phyloP scores from a whole-genome alignment of 2,888 invertebrate species.

The Chaetogeoica ovagalla region DNA sequence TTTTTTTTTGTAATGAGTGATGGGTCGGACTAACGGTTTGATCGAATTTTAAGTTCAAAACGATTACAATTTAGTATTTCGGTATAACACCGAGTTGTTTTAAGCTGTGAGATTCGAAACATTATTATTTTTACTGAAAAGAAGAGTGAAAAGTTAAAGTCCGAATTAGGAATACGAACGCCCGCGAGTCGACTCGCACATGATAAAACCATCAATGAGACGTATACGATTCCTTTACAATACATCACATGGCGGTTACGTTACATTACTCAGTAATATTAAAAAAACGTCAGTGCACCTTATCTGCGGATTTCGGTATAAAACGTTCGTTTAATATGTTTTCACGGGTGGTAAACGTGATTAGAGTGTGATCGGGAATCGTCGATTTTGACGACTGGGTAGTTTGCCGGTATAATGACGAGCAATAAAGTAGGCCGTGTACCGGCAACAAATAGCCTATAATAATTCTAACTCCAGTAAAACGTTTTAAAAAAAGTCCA shows the following conservation, averaged over 20 bases:
- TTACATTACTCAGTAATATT: neutral
- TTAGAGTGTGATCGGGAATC: slow-evolving; percentile 14
- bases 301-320: neutral
- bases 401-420: neutral
- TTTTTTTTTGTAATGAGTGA: too few relatives aligned
- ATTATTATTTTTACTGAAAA: slow-evolving; percentile 4
- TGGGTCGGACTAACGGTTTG: neutral
- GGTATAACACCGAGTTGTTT: neutral
- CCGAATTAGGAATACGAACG: slow-evolving; percentile 4
- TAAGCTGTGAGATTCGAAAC: neutral
- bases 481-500: neutral
- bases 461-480: neutral
- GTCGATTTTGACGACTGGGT: slow-evolving; percentile 17
- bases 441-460: neutral
- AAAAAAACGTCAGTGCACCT: neutral
- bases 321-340: slow-evolving; percentile 11
- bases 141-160: neutral
- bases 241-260: neutral
- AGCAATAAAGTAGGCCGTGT: neutral
- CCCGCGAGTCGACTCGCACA: neutral
- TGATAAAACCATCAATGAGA: neutral
- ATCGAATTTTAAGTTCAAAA: neutral
- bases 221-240: slow-evolving; percentile 1
- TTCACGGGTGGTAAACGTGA: slow-evolving; percentile 10
- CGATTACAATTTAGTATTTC: neutral